These are phyloP conservation scores for Eupeodes luniger DNA, from an alignment of 2,888 invertebrate genomes.

Conservation along the genomic window DNA sequence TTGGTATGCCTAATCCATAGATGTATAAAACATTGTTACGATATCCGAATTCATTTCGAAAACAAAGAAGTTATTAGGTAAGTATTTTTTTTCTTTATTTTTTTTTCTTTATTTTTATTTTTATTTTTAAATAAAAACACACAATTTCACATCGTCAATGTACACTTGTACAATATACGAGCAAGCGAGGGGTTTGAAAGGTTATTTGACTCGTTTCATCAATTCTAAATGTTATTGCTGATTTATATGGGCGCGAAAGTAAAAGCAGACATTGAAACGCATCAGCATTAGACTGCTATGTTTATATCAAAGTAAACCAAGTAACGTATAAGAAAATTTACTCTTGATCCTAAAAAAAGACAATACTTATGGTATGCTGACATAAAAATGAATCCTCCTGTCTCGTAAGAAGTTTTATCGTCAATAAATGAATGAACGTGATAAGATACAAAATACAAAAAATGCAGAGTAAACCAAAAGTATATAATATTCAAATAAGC, in stretches of 20 bases:
- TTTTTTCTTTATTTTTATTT: neutral
- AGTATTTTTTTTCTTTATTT: neutral
- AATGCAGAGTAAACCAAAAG: constrained; percentile 26
- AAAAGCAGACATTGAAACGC: constrained; percentile 48
- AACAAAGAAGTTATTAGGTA: constrained; percentile 36
- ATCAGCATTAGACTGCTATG: constrained; percentile 18
- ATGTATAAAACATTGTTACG: constrained; percentile 33
- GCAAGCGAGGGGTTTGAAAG: constrained; percentile 5
- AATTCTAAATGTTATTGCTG: constrained; percentile 62
- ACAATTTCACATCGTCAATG: neutral
- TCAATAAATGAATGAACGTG: constrained; percentile 45
- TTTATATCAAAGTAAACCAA: neutral
- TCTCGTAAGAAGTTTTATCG: constrained; percentile 48
- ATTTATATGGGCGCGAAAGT: constrained; percentile 58
- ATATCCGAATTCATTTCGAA: constrained; percentile 42
- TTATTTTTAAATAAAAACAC: neutral
- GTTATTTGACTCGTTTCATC: constrained; percentile 52
- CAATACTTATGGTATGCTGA: neutral
- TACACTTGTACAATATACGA: neutral
- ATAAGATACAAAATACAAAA: constrained; percentile 50
- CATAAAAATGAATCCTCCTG: constrained; percentile 40
- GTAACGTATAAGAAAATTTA: neutral
- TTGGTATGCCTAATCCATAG: constrained; percentile 37
- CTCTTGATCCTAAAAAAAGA: neutral
- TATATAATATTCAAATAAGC: neutral